Base-by-base conservation (phyloP, 2,888 invertebrate species). In the Spilarctia lutea region DNA sequence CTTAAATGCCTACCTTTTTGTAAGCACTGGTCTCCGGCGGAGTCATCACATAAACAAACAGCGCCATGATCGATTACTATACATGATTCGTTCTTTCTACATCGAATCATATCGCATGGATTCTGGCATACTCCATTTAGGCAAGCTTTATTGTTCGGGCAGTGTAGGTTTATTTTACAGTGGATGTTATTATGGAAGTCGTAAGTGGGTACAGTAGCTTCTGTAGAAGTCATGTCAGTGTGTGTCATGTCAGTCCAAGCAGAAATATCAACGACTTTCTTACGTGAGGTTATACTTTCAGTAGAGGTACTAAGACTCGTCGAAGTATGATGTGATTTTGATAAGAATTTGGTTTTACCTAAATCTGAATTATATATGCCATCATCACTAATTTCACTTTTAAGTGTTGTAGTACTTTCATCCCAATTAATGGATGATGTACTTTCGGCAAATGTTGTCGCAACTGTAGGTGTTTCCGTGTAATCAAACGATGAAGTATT, bases 101-200 rank as follows among this genome's bases (percentile, higher is more conserved):
- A 97, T 88, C 86, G 90, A 88, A 88, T 85, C 86, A 87, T 90
- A 88, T 93, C 89, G 92, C 97, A 97, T 85, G 97, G 96, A 91
- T 97, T 96, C 92, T 96, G 94, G 92, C 97, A 97, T 91, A 95
- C 93, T 94, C 96, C 96, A 86, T 94, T 94, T 85, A 96, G 92
- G 93, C 98, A 98, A 87, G 96, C 96, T 92, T 97, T 96, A 87
- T 96, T 94, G 87, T 94, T 94, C 82, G 96, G 93, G 91, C 98
- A 98, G 89, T 97, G 96, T 83, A 92, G 92, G 91, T 97, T 96
- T 87, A 93, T 93, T 87, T 95, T 95, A 95, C 98, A 98, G 87
- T 92, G 87, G 82, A 84, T 88, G 86, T 92, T 93, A 91, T 86
- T 85, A 78, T 85, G 79, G 73, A 82, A 76, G 86, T 92, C 92